These are phyloP conservation scores for Montipora capricornis DNA, from an alignment of 64 coral and sea anemone species.

Conservation along the genomic window DNA sequence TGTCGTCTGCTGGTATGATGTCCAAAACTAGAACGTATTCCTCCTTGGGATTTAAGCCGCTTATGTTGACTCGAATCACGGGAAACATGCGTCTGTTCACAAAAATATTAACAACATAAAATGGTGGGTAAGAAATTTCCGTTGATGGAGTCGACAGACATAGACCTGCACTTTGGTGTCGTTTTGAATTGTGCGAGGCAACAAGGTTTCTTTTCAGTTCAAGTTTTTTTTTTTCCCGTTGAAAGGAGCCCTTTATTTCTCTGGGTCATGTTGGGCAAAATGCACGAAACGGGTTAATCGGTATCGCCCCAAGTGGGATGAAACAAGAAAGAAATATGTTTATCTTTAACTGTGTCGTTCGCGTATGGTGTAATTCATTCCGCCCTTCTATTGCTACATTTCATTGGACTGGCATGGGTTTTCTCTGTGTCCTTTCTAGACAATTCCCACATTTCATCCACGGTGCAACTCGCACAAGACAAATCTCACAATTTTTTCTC, in stretches of 20 bases:
- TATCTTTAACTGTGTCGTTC: background rate
- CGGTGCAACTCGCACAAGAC: background rate
- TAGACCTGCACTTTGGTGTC: background rate
- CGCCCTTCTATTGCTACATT: background rate
- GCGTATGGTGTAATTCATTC: background rate
- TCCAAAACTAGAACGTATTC: constrained; percentile 94
- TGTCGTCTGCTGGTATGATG: constrained; percentile 91
- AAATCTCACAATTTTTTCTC: constrained; percentile 40
- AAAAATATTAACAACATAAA: constrained; percentile 5
- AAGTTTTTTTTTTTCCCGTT: background rate
- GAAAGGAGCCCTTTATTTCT: background rate
- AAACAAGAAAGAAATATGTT: background rate
- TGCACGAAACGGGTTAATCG: background rate
- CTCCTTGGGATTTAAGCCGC: constrained; percentile 93
- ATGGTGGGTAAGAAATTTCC: background rate
- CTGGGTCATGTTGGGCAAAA: background rate
- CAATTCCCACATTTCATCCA: background rate
- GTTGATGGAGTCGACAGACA: background rate
- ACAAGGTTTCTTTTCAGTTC: background rate
- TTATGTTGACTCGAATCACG: constrained; percentile 85
- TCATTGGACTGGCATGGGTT: background rate
- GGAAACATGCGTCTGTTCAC: constrained; percentile 95
- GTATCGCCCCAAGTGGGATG: background rate
- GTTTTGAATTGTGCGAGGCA: background rate
- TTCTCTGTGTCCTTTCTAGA: background rate